Percentiles rank a stretch among this genome's conserved stretches.
phyloP scores from a whole-genome alignment of 2,113 vertebrate genomes.

The Sminthopsis crassicaudata region DNA sequence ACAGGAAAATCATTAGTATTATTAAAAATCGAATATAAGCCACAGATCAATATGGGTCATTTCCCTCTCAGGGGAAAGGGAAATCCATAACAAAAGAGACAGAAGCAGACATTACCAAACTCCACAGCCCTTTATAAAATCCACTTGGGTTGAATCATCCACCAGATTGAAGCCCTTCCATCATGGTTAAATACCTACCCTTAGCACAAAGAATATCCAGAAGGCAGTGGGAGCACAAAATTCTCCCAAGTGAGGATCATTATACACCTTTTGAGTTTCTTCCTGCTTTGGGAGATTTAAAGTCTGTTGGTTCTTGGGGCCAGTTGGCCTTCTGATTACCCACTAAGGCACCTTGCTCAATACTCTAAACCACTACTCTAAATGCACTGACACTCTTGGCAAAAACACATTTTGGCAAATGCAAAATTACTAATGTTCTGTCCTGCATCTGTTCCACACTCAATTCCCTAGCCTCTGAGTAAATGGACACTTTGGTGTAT shows the following conservation, averaged over 20 bases:
- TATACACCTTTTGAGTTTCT: neutral
- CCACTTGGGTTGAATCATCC: neutral
- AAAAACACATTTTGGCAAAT: conserved; percentile 60
- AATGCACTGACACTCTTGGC: conserved; percentile 46
- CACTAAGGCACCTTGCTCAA: conserved; percentile 11
- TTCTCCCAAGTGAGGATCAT: neutral
- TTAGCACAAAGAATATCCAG: neutral
- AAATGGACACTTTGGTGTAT: neutral
- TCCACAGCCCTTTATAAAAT: neutral
- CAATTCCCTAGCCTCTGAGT: neutral
- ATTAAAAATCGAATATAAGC: neutral
- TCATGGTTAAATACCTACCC: neutral
- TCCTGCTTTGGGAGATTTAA: neutral
- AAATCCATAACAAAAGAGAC: rapidly evolving
- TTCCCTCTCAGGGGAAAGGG: neutral
- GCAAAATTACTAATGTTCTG: conserved; percentile 28
- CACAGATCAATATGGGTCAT: neutral
- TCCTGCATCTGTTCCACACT: conserved; percentile 37
- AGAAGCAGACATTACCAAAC: neutral
- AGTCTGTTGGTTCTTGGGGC: neutral
- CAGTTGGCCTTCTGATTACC: neutral
- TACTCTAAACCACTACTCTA: conserved; percentile 7
- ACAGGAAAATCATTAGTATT: neutral
- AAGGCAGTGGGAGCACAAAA: neutral
- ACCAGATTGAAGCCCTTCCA: neutral